Evolutionary conservation across 1,140 invertebrate species (phyloP), one percentile per base, ranked within the genome.

Genomic region (Pogonognathellus flavescens): DNA sequence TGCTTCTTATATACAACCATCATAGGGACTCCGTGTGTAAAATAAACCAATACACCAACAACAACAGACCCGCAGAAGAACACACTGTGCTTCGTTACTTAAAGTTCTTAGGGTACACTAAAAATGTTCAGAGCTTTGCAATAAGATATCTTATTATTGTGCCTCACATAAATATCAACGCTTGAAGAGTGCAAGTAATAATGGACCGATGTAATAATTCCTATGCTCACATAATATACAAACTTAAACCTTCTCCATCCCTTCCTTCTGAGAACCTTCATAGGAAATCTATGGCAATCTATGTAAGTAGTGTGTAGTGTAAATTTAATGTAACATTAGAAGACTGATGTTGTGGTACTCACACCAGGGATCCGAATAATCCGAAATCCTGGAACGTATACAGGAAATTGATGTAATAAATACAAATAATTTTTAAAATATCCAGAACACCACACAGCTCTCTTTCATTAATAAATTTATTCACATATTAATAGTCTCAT

Each of bases 81-180:
- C 31, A 41, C 31, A 3, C 31, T 41, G 31, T 41, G 1, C 2
- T 41, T 41, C 31, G 31, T 41, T 41, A 41, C 31, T 41, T 41
- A 41, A n/a, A n/a, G 2, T 41, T 41, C 31, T 41, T 41, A 6
- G 31, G 6, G 31, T 41, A 41, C 9, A 5, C n/a, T 8, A 60
- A 60, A 18, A 60, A 7, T 22, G 11, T 20, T 13, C 11, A 14
- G 53, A 66, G 60, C 62, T 66, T 66, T 31, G 62, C 62, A 66
- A 66, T 25, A 31, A 66, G 62, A 66, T 66, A 66, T 66, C 62
- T 66, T 66, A 66, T 66, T 66, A 66, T 66, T 66, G 22, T 66
- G 25, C 2, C 62, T 25, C 62, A 66, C 62, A 66, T 66, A 66
- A 66, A 66, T 66, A 66, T 66, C 6, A 66, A 66, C 22, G 22